Conservation (phyloP, 1,140 invertebrate species). For the Goniozus legneri region DNA sequence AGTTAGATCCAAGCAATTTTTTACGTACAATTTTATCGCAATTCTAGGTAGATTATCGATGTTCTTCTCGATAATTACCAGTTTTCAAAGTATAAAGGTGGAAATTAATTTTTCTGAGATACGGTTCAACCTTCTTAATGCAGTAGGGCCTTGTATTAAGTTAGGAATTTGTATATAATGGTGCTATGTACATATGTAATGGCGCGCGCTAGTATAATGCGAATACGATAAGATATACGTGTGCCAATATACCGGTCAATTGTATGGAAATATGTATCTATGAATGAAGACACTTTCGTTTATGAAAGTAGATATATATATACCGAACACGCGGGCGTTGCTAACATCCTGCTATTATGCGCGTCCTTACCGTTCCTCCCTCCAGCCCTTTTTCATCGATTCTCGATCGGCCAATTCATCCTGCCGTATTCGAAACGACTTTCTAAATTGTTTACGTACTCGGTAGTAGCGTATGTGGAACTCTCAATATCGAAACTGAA, state of each 20-base stretch:
- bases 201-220: constrained; percentile 39
- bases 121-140: too few species aligned
- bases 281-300: constrained; percentile 55
- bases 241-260: constrained; percentile 50
- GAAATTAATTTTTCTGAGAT: too few species aligned
- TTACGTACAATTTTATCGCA: too few species aligned
- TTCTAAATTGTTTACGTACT: too few species aligned
- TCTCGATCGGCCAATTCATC: too few species aligned
- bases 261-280: constrained; percentile 55
- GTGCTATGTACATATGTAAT: constrained; percentile 50
- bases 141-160: constrained; percentile 44
- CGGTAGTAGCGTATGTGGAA: too few species aligned
- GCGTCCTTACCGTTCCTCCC: constrained; percentile 40
- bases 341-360: constrained; percentile 53
- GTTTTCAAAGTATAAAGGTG: too few species aligned
- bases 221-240: constrained; percentile 51
- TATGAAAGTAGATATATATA: constrained; percentile 52
- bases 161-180: constrained; percentile 52
- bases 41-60: too few species aligned
- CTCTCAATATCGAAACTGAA: too few species aligned
- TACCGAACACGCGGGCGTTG: constrained; percentile 50
- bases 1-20: too few species aligned
- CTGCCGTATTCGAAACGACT: too few species aligned
- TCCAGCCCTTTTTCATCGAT: constrained; percentile 32
- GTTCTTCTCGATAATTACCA: too few species aligned